A percentile compares a stretch with the other conserved stretches of the same genome.
Evolutionary conservation across 1,140 invertebrate species (phyloP).

Genomic region (Drosophila navojoa): DNA sequence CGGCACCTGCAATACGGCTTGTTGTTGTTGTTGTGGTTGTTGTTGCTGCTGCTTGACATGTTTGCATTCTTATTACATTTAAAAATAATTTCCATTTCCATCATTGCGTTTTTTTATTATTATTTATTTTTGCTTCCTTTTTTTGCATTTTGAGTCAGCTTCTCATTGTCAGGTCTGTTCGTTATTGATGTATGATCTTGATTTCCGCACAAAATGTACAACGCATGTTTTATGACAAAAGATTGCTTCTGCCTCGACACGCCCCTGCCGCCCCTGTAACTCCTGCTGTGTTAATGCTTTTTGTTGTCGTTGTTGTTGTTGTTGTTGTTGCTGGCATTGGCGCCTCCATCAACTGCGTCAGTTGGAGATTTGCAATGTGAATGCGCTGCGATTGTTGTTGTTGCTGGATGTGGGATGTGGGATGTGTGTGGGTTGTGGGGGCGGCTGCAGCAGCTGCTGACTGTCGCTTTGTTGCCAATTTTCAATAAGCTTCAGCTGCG

Average conservation of each 20-base stretch:
- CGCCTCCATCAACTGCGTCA: constrained; percentile 33
- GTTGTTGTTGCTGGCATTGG: constrained; percentile 18
- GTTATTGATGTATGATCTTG: constrained; percentile 81
- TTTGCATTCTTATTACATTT: constrained; percentile 43
- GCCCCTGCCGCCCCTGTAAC: neutral
- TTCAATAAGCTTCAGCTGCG: constrained; percentile 54
- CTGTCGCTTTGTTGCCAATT: constrained; percentile 49
- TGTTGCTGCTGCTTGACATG: constrained; percentile 27
- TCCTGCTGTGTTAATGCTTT: constrained; percentile 18
- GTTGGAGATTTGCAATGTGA: constrained; percentile 35
- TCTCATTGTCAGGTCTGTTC: constrained; percentile 69
- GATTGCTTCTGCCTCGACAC: neutral
- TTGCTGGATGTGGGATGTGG: neutral
- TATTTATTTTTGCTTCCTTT: constrained; percentile 20
- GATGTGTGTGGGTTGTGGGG: constrained; percentile 2
- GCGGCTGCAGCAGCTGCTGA: neutral
- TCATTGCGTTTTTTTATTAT: constrained; percentile 1
- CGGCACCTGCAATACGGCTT: constrained; percentile 31
- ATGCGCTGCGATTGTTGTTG: constrained; percentile 15
- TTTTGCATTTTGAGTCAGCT: constrained; percentile 55
- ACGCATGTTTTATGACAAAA: constrained; percentile 50
- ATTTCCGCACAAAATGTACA: constrained; percentile 57
- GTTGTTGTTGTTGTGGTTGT: neutral
- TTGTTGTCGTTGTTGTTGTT: constrained; percentile 10
- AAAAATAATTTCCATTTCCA: constrained; percentile 45